These are phyloP conservation scores for Drosophila planitibia DNA, from an alignment of 2,888 invertebrate genomes.

Conservation along the genomic window DNA sequence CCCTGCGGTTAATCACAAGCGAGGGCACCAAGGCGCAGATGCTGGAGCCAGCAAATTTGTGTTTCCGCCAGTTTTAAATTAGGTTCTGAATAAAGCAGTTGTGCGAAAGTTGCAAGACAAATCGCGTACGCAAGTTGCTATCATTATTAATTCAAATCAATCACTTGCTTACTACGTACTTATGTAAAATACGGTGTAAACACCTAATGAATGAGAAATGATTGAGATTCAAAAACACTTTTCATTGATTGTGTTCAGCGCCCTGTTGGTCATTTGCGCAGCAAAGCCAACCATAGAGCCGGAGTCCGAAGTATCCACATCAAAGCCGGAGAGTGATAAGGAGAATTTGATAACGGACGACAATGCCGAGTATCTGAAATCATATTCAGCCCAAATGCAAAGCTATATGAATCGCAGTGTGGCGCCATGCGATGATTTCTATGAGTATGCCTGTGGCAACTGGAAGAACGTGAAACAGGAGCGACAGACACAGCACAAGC, in stretches of 20 bases:
- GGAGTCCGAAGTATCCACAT: not conserved
- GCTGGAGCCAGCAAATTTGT: slow-evolving; percentile 23
- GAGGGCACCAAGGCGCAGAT: slow-evolving; percentile 17
- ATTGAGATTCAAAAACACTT: slow-evolving; percentile 25
- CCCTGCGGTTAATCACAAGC: slow-evolving; percentile 9
- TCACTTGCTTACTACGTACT: slow-evolving; percentile 37
- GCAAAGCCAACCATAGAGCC: slow-evolving; percentile 39
- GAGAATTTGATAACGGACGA: slow-evolving; percentile 52
- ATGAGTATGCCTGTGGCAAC: slow-evolving; percentile 83
- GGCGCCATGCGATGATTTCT: slow-evolving; percentile 82
- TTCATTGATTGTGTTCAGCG: slow-evolving; percentile 21
- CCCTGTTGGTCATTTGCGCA: slow-evolving; percentile 15
- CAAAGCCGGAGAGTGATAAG: slow-evolving; percentile 14
- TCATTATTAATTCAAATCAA: slow-evolving; percentile 44
- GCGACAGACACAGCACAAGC: slow-evolving; percentile 61
- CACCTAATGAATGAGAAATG: slow-evolving; percentile 43
- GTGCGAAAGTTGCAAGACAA: slow-evolving; percentile 19
- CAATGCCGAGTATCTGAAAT: slow-evolving; percentile 47
- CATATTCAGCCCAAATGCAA: slow-evolving; percentile 75
- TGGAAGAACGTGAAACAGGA: slow-evolving; percentile 72
- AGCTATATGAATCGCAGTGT: slow-evolving; percentile 81
- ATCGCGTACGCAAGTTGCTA: slow-evolving; percentile 10
- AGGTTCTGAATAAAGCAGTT: slow-evolving; percentile 49
- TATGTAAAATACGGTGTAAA: slow-evolving; percentile 18
- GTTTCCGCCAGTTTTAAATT: slow-evolving; percentile 51